Percentiles rank a stretch among this genome's conserved stretches.
Conservation (phyloP, 2,113 vertebrate species). For the Pagrus major region DNA sequence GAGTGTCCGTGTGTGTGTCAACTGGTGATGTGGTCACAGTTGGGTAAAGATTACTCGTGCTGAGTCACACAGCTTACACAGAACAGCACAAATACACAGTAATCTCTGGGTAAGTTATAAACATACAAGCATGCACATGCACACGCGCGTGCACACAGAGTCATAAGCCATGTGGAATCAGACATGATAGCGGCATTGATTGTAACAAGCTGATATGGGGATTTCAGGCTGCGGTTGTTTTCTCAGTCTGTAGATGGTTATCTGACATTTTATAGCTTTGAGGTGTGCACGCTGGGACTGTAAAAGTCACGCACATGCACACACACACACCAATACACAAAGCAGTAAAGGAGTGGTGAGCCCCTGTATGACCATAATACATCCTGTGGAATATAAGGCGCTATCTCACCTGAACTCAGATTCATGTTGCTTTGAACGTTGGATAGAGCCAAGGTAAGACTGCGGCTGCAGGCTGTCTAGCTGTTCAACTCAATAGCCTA, state of each 20-base stretch:
- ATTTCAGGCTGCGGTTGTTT: slow-evolving; percentile 41
- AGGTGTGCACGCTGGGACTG: slow-evolving; percentile 10
- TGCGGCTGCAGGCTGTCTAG: slow-evolving; percentile 17
- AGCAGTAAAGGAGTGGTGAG: slow-evolving; percentile 35
- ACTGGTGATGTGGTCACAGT: neutral
- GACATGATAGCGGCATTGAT: slow-evolving; percentile 24
- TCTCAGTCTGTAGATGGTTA: slow-evolving; percentile 29
- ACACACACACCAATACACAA: neutral
- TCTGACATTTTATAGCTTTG: slow-evolving; percentile 54
- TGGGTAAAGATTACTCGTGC: slow-evolving; percentile 25
- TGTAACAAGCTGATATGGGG: slow-evolving; percentile 36
- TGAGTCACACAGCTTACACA: slow-evolving; percentile 29
- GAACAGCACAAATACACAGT: slow-evolving; percentile 3
- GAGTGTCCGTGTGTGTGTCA: neutral
- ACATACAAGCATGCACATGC: neutral
- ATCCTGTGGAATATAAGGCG: slow-evolving; percentile 40
- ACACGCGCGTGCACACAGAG: neutral
- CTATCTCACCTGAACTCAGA: slow-evolving; percentile 36
- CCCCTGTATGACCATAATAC: slow-evolving; percentile 26
- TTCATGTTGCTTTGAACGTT: slow-evolving; percentile 25
- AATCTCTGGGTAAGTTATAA: slow-evolving; percentile 9
- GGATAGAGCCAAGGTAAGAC: slow-evolving; percentile 67
- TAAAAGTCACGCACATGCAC: slow-evolving; percentile 8
- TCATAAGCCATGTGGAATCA: neutral
- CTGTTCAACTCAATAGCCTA: slow-evolving; percentile 5